Evolutionary conservation across 1,140 invertebrate genomes (phyloP).

Genomic region (Protaetia brevitarsis): DNA sequence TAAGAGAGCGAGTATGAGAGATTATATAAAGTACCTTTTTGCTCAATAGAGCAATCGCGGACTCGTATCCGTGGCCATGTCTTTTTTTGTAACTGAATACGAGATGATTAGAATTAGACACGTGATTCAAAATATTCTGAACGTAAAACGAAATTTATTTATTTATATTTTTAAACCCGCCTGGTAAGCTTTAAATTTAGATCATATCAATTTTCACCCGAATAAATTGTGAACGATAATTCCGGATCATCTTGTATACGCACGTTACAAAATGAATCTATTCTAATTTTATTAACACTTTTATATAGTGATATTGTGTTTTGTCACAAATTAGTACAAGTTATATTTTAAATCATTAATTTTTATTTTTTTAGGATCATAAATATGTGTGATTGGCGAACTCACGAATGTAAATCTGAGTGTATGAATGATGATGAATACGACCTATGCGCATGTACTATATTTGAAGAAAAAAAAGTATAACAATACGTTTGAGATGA

Average conservation of each 20-base stretch:
- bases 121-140: neutral
- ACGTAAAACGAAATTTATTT: neutral
- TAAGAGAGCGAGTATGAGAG: constrained; percentile 44
- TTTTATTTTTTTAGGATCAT: neutral
- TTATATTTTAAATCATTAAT: constrained; percentile 6
- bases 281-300: constrained; percentile 4
- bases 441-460: too few relatives aligned
- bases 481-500: neutral
- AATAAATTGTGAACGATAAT: neutral
- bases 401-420: neutral
- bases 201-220: neutral
- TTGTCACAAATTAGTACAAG: constrained; percentile 2
- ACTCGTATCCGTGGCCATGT: constrained; percentile 28
- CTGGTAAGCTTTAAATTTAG: neutral
- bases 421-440: neutral
- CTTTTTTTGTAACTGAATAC: constrained; percentile 21
- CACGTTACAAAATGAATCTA: neutral
- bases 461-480: neutral
- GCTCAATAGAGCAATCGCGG: constrained; percentile 31
- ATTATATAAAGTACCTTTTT: constrained; percentile 40
- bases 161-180: too few relatives aligned
- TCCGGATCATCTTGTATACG: constrained; percentile 2
- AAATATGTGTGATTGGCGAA: neutral
- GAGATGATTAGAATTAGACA: constrained; percentile 5
- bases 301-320: constrained; percentile 8